Conservation (phyloP, 23 tunicate species). For the Diplosoma virens region DNA sequence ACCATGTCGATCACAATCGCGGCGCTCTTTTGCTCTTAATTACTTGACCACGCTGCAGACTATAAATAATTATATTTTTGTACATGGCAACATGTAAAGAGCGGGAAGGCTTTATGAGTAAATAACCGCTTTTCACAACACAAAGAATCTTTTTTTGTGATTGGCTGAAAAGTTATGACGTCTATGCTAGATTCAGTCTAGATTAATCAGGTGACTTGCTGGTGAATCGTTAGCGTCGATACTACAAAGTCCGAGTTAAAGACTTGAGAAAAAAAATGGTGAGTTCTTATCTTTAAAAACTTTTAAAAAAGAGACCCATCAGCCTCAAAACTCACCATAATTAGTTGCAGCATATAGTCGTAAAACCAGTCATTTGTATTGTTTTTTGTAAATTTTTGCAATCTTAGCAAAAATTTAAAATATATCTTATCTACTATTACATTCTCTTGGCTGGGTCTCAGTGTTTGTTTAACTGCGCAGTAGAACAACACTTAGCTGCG, state of each 20-base stretch:
- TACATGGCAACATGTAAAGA: no score
- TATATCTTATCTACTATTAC: background rate
- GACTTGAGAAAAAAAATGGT: conserved; percentile 41
- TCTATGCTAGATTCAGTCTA: background rate
- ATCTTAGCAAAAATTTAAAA: conserved; percentile 7
- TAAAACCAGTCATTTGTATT: conserved; percentile 29
- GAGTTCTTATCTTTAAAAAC: conserved; percentile 48
- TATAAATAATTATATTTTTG: no score
- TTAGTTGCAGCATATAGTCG: conserved; percentile 22
- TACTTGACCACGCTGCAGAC: no score
- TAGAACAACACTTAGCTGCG: conserved; percentile 4
- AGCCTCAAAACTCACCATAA: conserved; percentile 63
- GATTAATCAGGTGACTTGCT: conserved; percentile 53
- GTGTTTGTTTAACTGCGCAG: conserved; percentile 15
- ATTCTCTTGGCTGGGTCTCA: background rate
- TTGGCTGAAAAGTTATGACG: conserved; percentile 28
- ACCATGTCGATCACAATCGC: no score
- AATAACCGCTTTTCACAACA: conserved; percentile 33
- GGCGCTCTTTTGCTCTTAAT: no score
- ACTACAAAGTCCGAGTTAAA: background rate
- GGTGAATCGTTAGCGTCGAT: background rate
- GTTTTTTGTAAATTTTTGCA: conserved; percentile 24
- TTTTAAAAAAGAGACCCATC: conserved; percentile 46
- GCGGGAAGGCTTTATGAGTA: conserved; percentile 42
- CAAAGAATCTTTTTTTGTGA: background rate